Conservation (phyloP, 1,140 invertebrate genomes). For the Drosophila triauraria region DNA sequence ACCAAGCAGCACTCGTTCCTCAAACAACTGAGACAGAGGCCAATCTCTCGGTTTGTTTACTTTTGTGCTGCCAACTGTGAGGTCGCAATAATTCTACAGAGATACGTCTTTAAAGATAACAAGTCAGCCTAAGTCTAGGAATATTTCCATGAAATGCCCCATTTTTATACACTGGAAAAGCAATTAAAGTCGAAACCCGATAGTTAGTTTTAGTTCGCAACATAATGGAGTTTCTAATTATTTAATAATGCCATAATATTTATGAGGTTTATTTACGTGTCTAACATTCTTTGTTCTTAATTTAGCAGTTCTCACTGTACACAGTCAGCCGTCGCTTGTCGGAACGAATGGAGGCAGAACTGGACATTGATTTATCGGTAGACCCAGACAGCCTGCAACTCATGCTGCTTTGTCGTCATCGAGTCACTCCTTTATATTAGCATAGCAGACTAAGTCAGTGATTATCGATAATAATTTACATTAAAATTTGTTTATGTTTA, state of each 20-base stretch:
- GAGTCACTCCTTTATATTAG: neutral
- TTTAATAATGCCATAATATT: neutral
- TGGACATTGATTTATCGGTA: neutral
- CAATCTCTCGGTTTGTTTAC: constrained; percentile 33
- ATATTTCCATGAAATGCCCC: neutral
- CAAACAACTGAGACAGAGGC: neutral
- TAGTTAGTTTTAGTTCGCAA: neutral
- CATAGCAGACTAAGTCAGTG: neutral
- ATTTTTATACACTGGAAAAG: neutral
- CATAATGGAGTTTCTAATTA: too few relatives aligned
- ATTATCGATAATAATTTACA: too few relatives aligned
- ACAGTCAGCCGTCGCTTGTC: neutral
- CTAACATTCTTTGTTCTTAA: neutral
- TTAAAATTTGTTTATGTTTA: too few relatives aligned
- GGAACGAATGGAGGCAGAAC: neutral
- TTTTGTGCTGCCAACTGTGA: constrained; percentile 16
- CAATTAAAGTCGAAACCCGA: neutral
- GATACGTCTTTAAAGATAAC: neutral
- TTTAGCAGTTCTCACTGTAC: constrained; percentile 1
- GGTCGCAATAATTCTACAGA: neutral
- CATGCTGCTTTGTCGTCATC: neutral
- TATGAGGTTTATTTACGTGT: neutral
- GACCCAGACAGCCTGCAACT: neutral
- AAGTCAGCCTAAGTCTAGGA: neutral
- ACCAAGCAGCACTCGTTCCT: neutral